Evolutionary conservation across 2,888 invertebrate genomes (phyloP), one percentile per base, ranked within the genome.

Genomic region (Dyspetes luteomarginatus): DNA sequence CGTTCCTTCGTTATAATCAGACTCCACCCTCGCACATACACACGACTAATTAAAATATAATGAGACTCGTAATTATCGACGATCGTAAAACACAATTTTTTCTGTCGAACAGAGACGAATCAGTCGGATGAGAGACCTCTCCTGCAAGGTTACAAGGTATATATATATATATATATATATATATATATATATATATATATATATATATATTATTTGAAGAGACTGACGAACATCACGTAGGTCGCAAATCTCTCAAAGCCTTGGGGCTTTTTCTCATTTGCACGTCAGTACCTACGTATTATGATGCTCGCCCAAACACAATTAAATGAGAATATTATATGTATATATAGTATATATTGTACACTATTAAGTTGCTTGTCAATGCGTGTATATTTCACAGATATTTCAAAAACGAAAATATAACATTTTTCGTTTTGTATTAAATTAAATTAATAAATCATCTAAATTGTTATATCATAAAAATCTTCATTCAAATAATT

Each of bases 21-120:
- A 24, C 65, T 58, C 68, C 60, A 78, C 75, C 75, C 73, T 64
- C 77, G 67, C 73, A 71, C 78, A 83, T 81, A 76, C 78, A 67
- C 77, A 75, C 83, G 80, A 86, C 88, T 90, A 90, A 91, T 91
- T 90, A 91, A 90, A 90, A 90, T 90, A 90, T 91, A 91, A 91
- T 89, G 91, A 91, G 91, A 86, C 86, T 82, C 87, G 87, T 89
- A 88, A 91, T 91, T 89, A 89, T 88, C 83, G 86, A 80, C 65
- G 86, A 86, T 88, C 89, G 88, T 89, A 88, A 88, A 89, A 82
- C 83, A 84, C 74, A 79, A 75, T 62, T 43, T 50, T 67, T 55
- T 65, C 41, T 55, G 52, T 72, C 65, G 50, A 73, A 62, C 43
- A 3, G 76, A 81, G 82, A 82, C 65, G 83, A 81, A 80, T 36